A percentile compares a stretch with the other conserved stretches of the same genome.
These are phyloP conservation scores for Spizaetus ornatus DNA, from an alignment of 2,113 vertebrate genomes.

Conservation along the genomic window DNA sequence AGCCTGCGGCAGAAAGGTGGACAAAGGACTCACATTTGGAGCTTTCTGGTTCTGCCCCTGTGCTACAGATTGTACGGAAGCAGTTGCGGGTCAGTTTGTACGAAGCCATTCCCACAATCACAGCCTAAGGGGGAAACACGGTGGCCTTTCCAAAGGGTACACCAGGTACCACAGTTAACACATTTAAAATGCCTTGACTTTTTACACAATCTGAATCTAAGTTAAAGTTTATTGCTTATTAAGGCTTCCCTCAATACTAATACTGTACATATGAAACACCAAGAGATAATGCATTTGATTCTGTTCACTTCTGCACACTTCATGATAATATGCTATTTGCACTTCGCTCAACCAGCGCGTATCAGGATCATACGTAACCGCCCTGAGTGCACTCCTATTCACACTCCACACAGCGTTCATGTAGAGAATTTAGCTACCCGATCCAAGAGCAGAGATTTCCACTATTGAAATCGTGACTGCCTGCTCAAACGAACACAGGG, in stretches of 20 bases:
- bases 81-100: background rate
- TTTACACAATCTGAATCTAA: background rate
- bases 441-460: background rate
- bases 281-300: background rate
- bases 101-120: background rate
- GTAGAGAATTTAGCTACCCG: background rate
- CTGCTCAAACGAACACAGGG: background rate
- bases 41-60: background rate
- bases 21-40: rapidly evolving
- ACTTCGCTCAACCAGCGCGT: background rate
- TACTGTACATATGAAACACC: background rate
- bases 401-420: rapidly evolving
- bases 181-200: background rate
- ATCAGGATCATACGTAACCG: background rate
- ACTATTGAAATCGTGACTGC: rapidly evolving
- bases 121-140: rapidly evolving
- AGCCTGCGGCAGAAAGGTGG: background rate
- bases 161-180: background rate
- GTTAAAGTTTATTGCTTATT: background rate
- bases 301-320: background rate
- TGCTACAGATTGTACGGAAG: background rate
- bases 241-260: background rate
- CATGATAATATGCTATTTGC: background rate
- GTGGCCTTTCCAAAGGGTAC: background rate
- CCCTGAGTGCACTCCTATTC: background rate